Evolutionary conservation across 2,113 vertebrate genomes (phyloP), one percentile per base, ranked within the genome.

Genomic region (Odontesthes bonariensis): DNA sequence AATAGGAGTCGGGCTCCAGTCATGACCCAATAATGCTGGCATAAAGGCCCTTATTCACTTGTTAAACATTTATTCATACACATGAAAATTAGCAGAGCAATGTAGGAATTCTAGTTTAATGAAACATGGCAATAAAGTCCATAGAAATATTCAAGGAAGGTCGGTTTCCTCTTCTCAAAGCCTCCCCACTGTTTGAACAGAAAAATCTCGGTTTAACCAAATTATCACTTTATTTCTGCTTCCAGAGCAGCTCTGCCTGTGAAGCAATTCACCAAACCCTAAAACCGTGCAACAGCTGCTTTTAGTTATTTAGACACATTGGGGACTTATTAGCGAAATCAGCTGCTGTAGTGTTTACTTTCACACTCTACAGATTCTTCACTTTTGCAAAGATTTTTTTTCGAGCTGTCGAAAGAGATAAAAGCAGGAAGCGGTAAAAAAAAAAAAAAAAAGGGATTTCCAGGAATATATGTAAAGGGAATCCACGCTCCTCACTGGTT

Each of bases 271-370:
- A 59, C n/a, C 63, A 59, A 76, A 66, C 51, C 64, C 46, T 61
- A 82, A 81, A 69, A 58, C 35, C 16, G 7, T 38, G 11, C 56
- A 68, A 23, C 84, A 84, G 64, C 81, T 87, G 78, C 81, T 84
- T 59, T 57, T 38, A 47, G 69, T 84, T 63, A 71, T 65, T 79
- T 8, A 9, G 17, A 55, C 76, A 61, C 81, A 19, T 69, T 8
- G 62, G 84, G 86, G 86, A 85, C 69, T 79, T 83, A 66, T 86
- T 86, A 88, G 85, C 12, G 7, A 73, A 73, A 73, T 81, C 87
- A 75, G 77, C 73, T 63, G 72, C 74, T 73, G 86, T 40, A 22
- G 60, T 68, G 77, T 83, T 86, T 73, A 70, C 20, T 74, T 84
- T 66, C 86, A 86, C 81, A 83, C 67, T 4, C 81, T 59, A 6